Evolutionary conservation across 2,113 vertebrate genomes (phyloP), one percentile per base, ranked within the genome.

Genomic region (Epinephelus lanceolatus): DNA sequence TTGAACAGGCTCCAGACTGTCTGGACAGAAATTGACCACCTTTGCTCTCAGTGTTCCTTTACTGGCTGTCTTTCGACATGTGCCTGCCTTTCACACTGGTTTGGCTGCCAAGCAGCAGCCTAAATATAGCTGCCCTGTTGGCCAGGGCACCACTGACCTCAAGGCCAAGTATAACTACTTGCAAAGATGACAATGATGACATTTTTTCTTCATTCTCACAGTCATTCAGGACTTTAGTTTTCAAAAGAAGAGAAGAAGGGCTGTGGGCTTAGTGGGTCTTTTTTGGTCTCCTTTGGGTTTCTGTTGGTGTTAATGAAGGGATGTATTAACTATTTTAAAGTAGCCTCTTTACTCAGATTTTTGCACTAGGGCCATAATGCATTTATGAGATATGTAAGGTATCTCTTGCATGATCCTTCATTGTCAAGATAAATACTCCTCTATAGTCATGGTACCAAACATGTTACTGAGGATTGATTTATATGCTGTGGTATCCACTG

Each of bases 101-200:
- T 49, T 23, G 73, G 69, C 89, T 91, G 86, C 89, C 83, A 88
- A 85, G 88, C 84, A 76, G 83, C 78, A 42, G 83, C 71, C 85
- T 94, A 92, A 91, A 93, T 91, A 90, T 93, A 94, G 15, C 74
- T 79, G 86, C 59, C 79, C 74, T 81, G 67, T 80, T 84, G 86
- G 86, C 83, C 61, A 63, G 56, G 63, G 85, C 81, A 80, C 55
- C 69, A 59, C 71, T 89, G 89, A 90, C 92, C 89, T 90, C 75
- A 1, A 76, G 83, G 83, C 80, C 76, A 53, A 88, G 80, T 78
- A 74, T 80, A 89, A 91, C 80, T 42, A 76, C 57, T 51, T 40
- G 21, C 55, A 78, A 80, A 85, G 47, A 84, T 82, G 77, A 85
- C 61, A 78, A 78, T 84, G 76, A 70, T 85, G 42, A 45, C 8